phyloP scores from a whole-genome alignment of 2,113 vertebrate genomes.

The Aythya baeri region DNA sequence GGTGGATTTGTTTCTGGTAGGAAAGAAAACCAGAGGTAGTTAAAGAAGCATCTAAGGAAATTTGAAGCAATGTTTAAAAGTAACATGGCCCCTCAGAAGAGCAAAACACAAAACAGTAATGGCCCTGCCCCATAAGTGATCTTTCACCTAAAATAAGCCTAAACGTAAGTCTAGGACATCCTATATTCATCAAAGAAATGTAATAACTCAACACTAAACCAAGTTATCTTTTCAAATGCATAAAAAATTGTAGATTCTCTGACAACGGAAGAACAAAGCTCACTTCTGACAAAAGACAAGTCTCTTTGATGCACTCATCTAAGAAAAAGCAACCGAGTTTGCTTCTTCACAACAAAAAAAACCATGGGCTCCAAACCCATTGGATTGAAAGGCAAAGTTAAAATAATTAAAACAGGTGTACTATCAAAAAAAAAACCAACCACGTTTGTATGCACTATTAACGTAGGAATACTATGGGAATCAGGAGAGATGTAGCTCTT shows the following conservation, averaged over 20 bases:
- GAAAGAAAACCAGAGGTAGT: neutral
- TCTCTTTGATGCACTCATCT: neutral
- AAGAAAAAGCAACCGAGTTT: neutral
- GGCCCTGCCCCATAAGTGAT: rapidly evolving
- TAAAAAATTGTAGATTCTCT: neutral
- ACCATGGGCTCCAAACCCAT: neutral
- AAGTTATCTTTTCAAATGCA: neutral
- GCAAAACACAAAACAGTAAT: neutral
- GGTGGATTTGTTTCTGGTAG: neutral
- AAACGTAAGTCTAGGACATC: neutral
- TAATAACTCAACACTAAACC: neutral
- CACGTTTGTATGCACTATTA: neutral
- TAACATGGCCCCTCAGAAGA: neutral
- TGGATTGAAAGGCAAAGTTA: neutral
- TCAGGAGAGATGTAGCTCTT: neutral
- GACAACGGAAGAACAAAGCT: neutral
- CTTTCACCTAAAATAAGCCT: neutral
- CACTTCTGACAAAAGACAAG: neutral
- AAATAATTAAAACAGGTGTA: neutral
- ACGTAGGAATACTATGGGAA: neutral
- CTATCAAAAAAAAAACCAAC: neutral
- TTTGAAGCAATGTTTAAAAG: neutral
- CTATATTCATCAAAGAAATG: neutral
- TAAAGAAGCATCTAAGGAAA: neutral
- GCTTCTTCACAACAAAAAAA: neutral